Evolutionary conservation across 2,888 invertebrate genomes (phyloP), one percentile per base, ranked within the genome.

Genomic region (Cheilosia urbana): DNA sequence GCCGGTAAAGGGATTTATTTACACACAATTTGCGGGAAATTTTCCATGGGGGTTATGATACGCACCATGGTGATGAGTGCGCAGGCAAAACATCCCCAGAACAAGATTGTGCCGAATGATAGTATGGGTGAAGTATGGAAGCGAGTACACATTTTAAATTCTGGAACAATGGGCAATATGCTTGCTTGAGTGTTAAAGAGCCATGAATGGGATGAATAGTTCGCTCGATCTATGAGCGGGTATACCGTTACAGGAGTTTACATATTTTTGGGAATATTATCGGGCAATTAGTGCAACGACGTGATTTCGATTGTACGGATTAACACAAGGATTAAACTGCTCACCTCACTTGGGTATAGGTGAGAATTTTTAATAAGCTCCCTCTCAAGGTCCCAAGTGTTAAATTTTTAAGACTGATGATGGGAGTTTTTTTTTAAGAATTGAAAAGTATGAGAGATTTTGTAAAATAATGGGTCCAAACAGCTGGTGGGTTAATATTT

Each of bases 1-100:
- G 17, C 40, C 21, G 62, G 68, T 63, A 63, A 69, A 63, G 72
- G 79, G 75, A 75, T 75, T 63, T 80, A 73, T 75, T 81, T 81
- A 75, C 73, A 75, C 69, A 81, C 75, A 81, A 81, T 81, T 81
- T 81, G 80, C 73, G 73, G 75, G 63, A 69, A 63, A 69, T 69
- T 75, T 69, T 69, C 17, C 3, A 49, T 34, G n/a, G 17, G 57
- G 68, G 57, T 51, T 42, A 75, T 75, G 57, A 63, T 62, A 60
- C 71, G 65, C 72, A 72, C 72, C 37, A 19, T 13, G 55, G 65
- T 53, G 49, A 30, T n/a, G 47, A 42, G 65, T 15, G 24, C 19
- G 30, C 65, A 34, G 19, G 51, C 24, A 62, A 47, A 55, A 27
- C 11, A 55, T n/a, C 27, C 34, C 30, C 24, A 78, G 71, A 79